These are phyloP conservation scores for Neria commutata DNA, from an alignment of 2,888 invertebrate species.

Conservation along the genomic window DNA sequence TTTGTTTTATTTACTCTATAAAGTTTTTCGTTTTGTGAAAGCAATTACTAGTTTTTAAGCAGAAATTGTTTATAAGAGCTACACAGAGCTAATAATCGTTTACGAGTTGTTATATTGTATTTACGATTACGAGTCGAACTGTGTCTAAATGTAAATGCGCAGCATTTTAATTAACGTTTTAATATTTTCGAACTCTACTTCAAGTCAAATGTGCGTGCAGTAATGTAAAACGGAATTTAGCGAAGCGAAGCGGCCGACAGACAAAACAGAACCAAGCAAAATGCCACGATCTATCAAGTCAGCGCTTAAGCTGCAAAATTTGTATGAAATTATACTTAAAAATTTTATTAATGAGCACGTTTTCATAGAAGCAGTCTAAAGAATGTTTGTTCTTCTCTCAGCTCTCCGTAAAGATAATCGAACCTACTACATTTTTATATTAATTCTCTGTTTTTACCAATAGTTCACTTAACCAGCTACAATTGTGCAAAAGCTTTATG, in stretches of 20 bases:
- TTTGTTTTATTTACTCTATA: background rate
- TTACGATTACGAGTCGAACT: background rate
- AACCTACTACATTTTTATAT: slow-evolving; percentile 16
- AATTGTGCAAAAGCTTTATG: background rate
- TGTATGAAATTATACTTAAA: too few species aligned
- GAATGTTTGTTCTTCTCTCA: slow-evolving; percentile 2
- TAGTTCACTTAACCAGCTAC: background rate
- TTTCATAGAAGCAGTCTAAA: slow-evolving; percentile 23
- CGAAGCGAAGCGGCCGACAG: too few species aligned
- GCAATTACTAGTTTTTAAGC: slow-evolving; percentile 57
- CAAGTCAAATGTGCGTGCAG: too few species aligned
- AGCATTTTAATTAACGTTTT: background rate
- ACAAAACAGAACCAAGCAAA: too few species aligned
- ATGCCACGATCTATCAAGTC: too few species aligned
- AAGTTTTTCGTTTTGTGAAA: slow-evolving; percentile 46
- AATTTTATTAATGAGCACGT: too few species aligned
- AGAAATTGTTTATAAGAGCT: slow-evolving; percentile 3
- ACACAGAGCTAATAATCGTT: background rate
- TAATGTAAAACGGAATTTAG: too few species aligned
- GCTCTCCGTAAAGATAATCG: slow-evolving; percentile 15
- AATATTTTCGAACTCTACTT: background rate
- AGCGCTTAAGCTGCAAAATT: too few species aligned
- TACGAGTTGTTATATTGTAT: background rate
- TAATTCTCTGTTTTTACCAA: background rate
- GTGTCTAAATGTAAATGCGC: background rate